Percentiles rank a stretch among this genome's conserved stretches.
Evolutionary conservation across 2,797 vertebrate species (phyloP).

Genomic region (Darevskia mixta): DNA sequence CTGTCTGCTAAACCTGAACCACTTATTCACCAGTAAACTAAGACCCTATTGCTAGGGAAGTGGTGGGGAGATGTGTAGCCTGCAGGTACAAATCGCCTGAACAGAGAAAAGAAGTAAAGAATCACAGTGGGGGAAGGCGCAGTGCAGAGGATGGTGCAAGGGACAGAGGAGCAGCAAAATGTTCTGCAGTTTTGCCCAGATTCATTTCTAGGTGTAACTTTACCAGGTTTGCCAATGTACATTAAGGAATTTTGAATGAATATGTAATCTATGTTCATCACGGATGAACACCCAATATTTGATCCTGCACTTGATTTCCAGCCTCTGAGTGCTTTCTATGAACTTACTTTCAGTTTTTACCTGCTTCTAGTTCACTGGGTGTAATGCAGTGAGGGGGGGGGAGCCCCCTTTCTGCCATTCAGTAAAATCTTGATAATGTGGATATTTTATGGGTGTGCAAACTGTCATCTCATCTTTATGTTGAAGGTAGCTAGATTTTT

Average conservation of each 20-base stretch:
- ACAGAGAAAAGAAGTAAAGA: not conserved
- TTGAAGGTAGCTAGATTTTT: not conserved
- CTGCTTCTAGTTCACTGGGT: constrained; percentile 6
- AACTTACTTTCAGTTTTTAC: not conserved
- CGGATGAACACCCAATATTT: not conserved
- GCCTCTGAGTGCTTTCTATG: not conserved
- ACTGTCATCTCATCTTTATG: not conserved
- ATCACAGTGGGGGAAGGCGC: not conserved
- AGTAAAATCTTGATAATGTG: not conserved
- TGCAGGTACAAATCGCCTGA: not conserved
- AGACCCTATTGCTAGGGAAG: not conserved
- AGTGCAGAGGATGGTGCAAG: not conserved
- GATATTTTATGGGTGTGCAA: not conserved
- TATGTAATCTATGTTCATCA: not conserved
- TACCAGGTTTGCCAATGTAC: not conserved
- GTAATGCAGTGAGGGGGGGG: not conserved
- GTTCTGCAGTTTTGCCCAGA: not conserved
- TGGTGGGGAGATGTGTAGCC: not conserved
- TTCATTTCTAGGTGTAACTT: not conserved
- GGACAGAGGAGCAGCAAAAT: not conserved
- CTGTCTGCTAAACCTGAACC: constrained; percentile 12
- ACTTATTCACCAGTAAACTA: constrained; percentile 24
- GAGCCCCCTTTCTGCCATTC: not conserved
- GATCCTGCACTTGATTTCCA: not conserved
- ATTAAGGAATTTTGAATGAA: not conserved